phyloP scores from a whole-genome alignment of 2,888 invertebrate genomes.

The Caenorhabditis sp. region DNA sequence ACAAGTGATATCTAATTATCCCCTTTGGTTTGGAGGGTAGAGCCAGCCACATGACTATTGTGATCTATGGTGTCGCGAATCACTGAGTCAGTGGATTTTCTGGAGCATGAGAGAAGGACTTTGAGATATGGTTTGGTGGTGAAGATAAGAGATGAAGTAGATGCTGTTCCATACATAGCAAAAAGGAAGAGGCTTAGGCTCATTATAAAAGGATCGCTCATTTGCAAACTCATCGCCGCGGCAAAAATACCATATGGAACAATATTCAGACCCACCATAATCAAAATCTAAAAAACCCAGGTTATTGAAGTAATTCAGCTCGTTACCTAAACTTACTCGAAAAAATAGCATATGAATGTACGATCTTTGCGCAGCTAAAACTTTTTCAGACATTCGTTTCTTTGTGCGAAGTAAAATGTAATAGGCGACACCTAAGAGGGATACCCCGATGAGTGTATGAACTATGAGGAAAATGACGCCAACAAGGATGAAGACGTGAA shows the following conservation, averaged over 20 bases:
- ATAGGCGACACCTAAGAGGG: background rate
- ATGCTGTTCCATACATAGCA: background rate
- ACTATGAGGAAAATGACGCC: background rate
- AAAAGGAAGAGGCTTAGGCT: background rate
- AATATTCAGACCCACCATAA: background rate
- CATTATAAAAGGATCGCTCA: background rate
- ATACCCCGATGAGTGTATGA: background rate
- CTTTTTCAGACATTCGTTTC: background rate
- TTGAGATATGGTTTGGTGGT: too few relatives aligned
- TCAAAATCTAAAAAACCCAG: background rate
- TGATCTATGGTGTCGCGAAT: too few relatives aligned
- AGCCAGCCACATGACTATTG: too few relatives aligned
- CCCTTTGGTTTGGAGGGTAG: background rate
- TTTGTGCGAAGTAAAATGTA: background rate
- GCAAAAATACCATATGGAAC: background rate
- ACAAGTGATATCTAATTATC: background rate
- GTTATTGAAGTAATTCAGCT: too few relatives aligned
- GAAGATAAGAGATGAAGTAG: background rate
- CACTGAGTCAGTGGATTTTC: too few relatives aligned
- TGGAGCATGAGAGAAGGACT: too few relatives aligned
- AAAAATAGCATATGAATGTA: background rate
- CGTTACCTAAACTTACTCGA: background rate
- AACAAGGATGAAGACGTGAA: background rate
- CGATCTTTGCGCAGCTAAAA: background rate
- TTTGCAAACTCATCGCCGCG: background rate